Evolutionary conservation across 1,140 invertebrate species (phyloP), one percentile per base, ranked within the genome.

Genomic region (Orius laevigatus): DNA sequence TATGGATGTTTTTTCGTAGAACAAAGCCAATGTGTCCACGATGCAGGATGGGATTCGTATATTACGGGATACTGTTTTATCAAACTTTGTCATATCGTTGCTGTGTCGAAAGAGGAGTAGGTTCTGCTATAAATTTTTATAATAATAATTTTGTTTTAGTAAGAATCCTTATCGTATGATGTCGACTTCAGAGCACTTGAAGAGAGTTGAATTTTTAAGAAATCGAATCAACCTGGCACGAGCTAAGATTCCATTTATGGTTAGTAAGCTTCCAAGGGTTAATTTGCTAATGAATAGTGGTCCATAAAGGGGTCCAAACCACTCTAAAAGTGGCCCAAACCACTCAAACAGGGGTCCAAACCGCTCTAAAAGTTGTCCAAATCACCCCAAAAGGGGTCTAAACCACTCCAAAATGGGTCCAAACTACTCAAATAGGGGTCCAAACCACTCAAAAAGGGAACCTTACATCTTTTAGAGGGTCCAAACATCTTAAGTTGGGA

Each of bases 21-120:
- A 57, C 34, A 65, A 58, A 12, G 63, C 59, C 55, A 59, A 38
- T 18, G 59, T n/a, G 75, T 71, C 53, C 82, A 86, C 57, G 71
- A 81, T 59, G 81, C 82, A 14, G 79, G 78, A 0, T 84, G 74
- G 72, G 82, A 86, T 64, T 74, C 81, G 0, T 82, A 70, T 60
- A 75, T 73, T 56, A 70, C 78, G 53, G 81, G 81, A 59, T 77
- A 64, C 55, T 66, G 74, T 64, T 77, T 76, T 58, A 60, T 78
- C 32, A 65, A 66, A 57, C 58, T 76, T 53, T 65, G 65, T 48
- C 67, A 74, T 58, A 47, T 70, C 18, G 61, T 67, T 46, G 60
- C 66, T 16, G 50, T 62, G 5, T 5, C 18, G 2, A 15, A 33
- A 4, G 16, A 15, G 10, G 33, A 34, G 48, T 49, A 42, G 4